A percentile compares a stretch with the other conserved stretches of the same genome.
Evolutionary conservation across 2,888 invertebrate species (phyloP).

Genomic region (Fabriciana adippe): DNA sequence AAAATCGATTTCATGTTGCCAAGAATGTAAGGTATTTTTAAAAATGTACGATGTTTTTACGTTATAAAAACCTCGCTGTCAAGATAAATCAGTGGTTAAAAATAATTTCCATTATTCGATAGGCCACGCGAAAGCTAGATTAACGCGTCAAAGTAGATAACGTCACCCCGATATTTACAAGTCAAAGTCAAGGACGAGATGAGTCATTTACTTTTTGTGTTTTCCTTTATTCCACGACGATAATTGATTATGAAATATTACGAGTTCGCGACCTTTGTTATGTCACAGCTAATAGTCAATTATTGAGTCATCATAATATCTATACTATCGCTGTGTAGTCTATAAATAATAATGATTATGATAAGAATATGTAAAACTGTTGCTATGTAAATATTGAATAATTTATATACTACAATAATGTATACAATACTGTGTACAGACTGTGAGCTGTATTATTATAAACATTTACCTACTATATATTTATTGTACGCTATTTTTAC

Average conservation of each 20-base stretch:
- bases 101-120: background rate
- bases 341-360: conserved; percentile 23
- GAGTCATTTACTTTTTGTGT: conserved; percentile 73
- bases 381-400: conserved; percentile 1
- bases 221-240: conserved; percentile 59
- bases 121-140: conserved; percentile 10
- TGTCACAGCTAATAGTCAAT: conserved; percentile 34
- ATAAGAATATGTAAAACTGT: conserved; percentile 20
- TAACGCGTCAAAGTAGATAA: conserved; percentile 50
- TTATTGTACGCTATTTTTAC: no score
- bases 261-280: conserved; percentile 57
- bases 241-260: conserved; percentile 62
- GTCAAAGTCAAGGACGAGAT: conserved; percentile 63
- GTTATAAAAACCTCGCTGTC: background rate
- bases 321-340: conserved; percentile 1
- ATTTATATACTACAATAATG: background rate
- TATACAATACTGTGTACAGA: no score
- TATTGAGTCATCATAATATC: conserved; percentile 28
- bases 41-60: no score
- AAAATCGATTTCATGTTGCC: no score
- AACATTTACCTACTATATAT: no score
- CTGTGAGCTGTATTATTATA: no score
- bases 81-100: background rate
- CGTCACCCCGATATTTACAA: conserved; percentile 68
- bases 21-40: no score